Evolutionary conservation across 2,113 vertebrate species (phyloP).

Genomic region (Calonectris borealis): DNA sequence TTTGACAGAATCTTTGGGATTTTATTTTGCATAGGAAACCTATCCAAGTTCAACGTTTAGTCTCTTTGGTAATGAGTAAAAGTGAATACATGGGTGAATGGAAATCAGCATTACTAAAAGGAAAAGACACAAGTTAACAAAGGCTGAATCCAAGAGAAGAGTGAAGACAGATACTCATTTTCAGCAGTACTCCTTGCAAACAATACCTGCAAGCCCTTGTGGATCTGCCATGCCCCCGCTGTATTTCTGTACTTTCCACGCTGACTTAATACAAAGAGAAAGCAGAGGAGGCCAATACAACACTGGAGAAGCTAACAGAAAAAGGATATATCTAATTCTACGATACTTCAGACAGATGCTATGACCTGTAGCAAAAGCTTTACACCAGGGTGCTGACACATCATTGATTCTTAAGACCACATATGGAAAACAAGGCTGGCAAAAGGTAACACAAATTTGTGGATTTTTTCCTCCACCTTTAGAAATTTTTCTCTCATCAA

Average conservation of each 20-base stretch:
- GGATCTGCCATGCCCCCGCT: background rate
- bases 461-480: background rate
- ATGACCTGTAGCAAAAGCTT: slow-evolving; percentile 58
- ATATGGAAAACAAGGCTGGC: background rate
- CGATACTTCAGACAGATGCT: slow-evolving; percentile 30
- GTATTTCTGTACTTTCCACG: slow-evolving; percentile 2
- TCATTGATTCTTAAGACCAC: slow-evolving; percentile 44
- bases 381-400: slow-evolving; percentile 42
- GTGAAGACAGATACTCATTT: background rate
- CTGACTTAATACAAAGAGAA: slow-evolving; percentile 15
- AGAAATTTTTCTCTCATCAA: background rate
- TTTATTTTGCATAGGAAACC: background rate
- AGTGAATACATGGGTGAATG: background rate
- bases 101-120: background rate
- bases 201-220: background rate
- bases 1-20: background rate
- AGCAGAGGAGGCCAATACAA: background rate
- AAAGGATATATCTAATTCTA: slow-evolving; percentile 46
- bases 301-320: slow-evolving; percentile 36
- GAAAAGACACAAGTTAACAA: background rate
- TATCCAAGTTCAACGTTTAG: background rate
- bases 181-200: background rate
- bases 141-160: background rate
- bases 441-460: background rate
- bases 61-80: background rate